Evolutionary conservation across 2,797 vertebrate genomes (phyloP), one percentile per base, ranked within the genome.

Genomic region (Cyprinodon diabolis): DNA sequence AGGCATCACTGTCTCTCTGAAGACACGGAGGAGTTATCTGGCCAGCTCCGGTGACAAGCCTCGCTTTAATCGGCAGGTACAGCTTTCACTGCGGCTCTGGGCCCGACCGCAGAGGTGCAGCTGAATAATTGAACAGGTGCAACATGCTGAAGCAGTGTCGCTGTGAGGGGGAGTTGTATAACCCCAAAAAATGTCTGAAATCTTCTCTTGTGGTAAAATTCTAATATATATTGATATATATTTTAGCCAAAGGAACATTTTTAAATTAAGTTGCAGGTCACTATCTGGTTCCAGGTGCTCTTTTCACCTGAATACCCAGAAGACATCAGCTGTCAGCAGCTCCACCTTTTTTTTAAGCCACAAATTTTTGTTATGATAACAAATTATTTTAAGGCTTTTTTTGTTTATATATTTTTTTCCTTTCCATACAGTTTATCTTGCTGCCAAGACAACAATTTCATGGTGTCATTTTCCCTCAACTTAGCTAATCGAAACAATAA

Each of bases 61-160:
- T 86, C 66, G 90, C 93, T 95, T 91, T 96, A 95, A 97, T 96
- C 91, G 90, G 87, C 94, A 95, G 90, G 91, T 96, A 94, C 94
- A 96, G 93, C 92, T 94, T 95, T 95, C 94, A 92, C 91, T 91
- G 91, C 84, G 87, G 94, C 95, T 94, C 93, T 93, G 90, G 93
- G 92, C 91, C 91, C 80, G 93, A 87, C 91, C 93, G 92, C 90
- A 88, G 91, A 94, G 92, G 56, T 90, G 91, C 82, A 80, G 84
- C 88, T 96, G 94, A 96, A 97, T 97, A 94, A 97, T 97, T 96
- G 90, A 97, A 92, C 90, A 93, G 92, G 92, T 94, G 94, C 92
- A 94, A 93, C 95, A 93, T 95, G 94, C 95, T 95, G 92, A 92
- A 89, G 90, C 84, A 79, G 78, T 78, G 76, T 58, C 75, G 63